A percentile compares a stretch with the other conserved stretches of the same genome.
Evolutionary conservation across 2,888 invertebrate genomes (phyloP).

Genomic region (Imbricaverruca yamaguchii): DNA sequence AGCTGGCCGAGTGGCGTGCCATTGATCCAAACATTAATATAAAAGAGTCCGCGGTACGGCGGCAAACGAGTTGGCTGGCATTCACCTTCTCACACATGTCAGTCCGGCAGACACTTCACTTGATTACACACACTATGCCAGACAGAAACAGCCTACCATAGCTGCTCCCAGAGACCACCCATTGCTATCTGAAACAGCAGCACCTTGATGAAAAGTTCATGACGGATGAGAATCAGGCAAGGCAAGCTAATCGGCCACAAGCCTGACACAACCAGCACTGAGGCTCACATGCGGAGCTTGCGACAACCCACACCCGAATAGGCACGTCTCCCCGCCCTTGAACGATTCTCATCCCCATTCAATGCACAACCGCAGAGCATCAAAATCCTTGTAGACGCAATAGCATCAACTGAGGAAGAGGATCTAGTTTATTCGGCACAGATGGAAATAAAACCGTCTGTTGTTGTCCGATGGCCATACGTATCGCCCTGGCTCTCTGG

Average conservation of each 20-base stretch:
- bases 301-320: too few relatives aligned
- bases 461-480: not conserved
- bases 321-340: not conserved
- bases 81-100: too few relatives aligned
- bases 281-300: too few relatives aligned
- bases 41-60: too few relatives aligned
- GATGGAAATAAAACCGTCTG: constrained; percentile 21
- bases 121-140: too few relatives aligned
- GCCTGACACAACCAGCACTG: too few relatives aligned
- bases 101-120: too few relatives aligned
- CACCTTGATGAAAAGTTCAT: not conserved
- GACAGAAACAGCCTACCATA: too few relatives aligned
- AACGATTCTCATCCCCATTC: constrained; percentile 17
- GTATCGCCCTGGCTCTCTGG: not conserved
- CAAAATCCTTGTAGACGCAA: not conserved
- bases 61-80: too few relatives aligned
- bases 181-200: constrained; percentile 7
- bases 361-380: not conserved
- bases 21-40: too few relatives aligned
- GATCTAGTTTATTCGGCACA: constrained; percentile 7
- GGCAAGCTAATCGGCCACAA: not conserved
- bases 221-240: not conserved
- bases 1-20: too few relatives aligned
- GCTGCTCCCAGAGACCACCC: not conserved
- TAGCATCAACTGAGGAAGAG: constrained; percentile 7